Percentiles rank a stretch among this genome's conserved stretches.
Conservation (phyloP, 2,113 vertebrate genomes). For the Rhynchomys soricoides region DNA sequence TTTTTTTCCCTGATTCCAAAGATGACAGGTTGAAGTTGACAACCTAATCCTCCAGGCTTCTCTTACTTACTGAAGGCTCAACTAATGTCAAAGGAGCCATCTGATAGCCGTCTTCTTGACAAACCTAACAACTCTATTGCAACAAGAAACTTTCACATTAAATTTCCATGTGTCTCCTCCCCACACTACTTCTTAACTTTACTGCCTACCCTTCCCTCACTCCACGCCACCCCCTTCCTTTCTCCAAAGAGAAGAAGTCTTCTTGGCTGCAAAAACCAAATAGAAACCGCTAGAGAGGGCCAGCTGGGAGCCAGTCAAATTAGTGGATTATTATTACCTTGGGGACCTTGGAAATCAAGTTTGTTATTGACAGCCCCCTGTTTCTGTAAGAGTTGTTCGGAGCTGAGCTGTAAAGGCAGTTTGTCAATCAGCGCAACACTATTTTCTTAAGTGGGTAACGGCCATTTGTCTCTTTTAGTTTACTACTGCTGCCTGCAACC, state of each 20-base stretch:
- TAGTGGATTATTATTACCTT: slow-evolving; percentile 87
- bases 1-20: slow-evolving; percentile 56
- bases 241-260: slow-evolving; percentile 58
- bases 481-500: slow-evolving; percentile 65
- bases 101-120: slow-evolving; percentile 84
- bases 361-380: slow-evolving; percentile 84
- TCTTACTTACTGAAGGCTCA: slow-evolving; percentile 85
- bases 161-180: slow-evolving; percentile 77
- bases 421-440: slow-evolving; percentile 82
- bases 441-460: slow-evolving; percentile 83
- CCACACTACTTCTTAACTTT: background rate
- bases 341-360: slow-evolving; percentile 85
- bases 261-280: slow-evolving; percentile 72
- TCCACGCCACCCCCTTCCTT: background rate
- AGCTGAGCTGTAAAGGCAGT: slow-evolving; percentile 85
- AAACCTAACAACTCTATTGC: slow-evolving; percentile 88
- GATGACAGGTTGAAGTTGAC: slow-evolving; percentile 89
- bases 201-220: background rate
- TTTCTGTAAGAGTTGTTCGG: slow-evolving; percentile 86
- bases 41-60: slow-evolving; percentile 88
- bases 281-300: slow-evolving; percentile 76
- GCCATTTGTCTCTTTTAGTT: slow-evolving; percentile 77
- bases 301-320: slow-evolving; percentile 85
- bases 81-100: slow-evolving; percentile 84
- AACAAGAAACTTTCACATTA: slow-evolving; percentile 78